Conservation (phyloP, 2,113 vertebrate species). For the Microcebus griseorufus region DNA sequence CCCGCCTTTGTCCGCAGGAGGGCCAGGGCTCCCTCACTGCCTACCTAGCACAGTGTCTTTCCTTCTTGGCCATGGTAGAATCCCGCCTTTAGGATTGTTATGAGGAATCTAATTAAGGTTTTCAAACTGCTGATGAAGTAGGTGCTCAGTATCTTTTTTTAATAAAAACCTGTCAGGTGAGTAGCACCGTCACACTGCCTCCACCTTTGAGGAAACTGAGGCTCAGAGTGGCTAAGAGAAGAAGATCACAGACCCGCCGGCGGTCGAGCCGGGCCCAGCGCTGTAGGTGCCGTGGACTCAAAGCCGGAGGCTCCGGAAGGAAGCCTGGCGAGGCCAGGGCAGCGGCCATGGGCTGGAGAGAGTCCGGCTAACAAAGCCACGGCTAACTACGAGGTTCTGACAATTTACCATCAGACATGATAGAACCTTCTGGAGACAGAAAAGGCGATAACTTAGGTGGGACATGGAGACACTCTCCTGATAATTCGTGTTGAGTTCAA, state of each 20-base stretch:
- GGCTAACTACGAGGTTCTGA: not conserved
- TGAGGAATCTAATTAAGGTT: not conserved
- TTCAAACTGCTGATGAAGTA: not conserved
- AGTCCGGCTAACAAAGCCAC: not conserved
- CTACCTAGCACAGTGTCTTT: not conserved
- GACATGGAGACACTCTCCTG: not conserved
- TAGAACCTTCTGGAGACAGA: not conserved
- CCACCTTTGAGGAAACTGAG: not conserved
- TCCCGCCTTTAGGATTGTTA: not conserved
- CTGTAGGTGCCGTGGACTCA: not conserved
- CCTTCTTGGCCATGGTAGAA: not conserved
- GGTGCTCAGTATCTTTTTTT: not conserved
- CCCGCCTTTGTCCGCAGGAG: no score
- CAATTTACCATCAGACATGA: not conserved
- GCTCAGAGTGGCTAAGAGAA: not conserved
- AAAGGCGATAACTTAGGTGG: not conserved
- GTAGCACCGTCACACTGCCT: not conserved
- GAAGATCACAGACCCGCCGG: not conserved
- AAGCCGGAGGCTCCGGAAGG: not conserved
- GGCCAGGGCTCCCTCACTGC: no score
- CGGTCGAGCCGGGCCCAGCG: no score
- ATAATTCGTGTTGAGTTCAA: not conserved
- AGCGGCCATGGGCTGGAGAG: no score
- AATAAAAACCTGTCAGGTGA: not conserved
- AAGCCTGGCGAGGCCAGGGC: not conserved